Conservation (phyloP, 2,888 invertebrate genomes). For the Holacanthella duospinosa region DNA sequence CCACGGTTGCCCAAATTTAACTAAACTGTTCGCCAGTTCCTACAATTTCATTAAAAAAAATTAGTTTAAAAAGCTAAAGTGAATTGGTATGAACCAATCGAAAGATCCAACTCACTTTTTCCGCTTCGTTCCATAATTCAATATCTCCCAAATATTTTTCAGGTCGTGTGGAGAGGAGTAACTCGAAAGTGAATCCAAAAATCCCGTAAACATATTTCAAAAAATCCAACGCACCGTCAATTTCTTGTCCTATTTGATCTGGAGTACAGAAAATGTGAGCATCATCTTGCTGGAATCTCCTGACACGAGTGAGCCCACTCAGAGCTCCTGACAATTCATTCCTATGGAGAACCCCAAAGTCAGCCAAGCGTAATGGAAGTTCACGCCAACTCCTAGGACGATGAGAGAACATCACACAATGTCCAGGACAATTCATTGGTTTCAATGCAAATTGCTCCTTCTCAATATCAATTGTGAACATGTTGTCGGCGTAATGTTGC, state of each 20-base stretch:
- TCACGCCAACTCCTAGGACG: constrained; percentile 85
- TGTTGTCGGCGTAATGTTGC: constrained; percentile 93
- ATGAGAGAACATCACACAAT: constrained; percentile 75
- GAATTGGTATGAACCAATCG: no score
- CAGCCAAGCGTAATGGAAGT: constrained; percentile 84
- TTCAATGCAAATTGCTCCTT: constrained; percentile 94
- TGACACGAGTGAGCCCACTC: constrained; percentile 89
- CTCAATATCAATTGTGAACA: constrained; percentile 92
- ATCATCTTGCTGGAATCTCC: constrained; percentile 98
- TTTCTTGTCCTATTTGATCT: constrained; percentile 75
- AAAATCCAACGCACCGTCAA: constrained; percentile 75
- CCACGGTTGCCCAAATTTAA: constrained; percentile 69
- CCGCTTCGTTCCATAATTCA: constrained; percentile 82
- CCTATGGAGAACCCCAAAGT: constrained; percentile 95
- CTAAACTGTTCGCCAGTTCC: constrained; percentile 72
- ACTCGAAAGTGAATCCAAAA: constrained; percentile 89
- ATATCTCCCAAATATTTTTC: constrained; percentile 85
- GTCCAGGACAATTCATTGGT: constrained; percentile 99
- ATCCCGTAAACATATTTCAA: constrained; percentile 72
- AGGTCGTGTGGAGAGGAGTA: constrained; percentile 87
- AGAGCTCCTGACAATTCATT: constrained; percentile 90
- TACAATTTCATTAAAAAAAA: no score
- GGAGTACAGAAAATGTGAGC: constrained; percentile 95
- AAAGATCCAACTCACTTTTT: constrained; percentile 61
- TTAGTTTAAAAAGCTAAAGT: no score